These are phyloP conservation scores for Resseliella maxima DNA, from an alignment of 2,888 invertebrate genomes.

Conservation along the genomic window DNA sequence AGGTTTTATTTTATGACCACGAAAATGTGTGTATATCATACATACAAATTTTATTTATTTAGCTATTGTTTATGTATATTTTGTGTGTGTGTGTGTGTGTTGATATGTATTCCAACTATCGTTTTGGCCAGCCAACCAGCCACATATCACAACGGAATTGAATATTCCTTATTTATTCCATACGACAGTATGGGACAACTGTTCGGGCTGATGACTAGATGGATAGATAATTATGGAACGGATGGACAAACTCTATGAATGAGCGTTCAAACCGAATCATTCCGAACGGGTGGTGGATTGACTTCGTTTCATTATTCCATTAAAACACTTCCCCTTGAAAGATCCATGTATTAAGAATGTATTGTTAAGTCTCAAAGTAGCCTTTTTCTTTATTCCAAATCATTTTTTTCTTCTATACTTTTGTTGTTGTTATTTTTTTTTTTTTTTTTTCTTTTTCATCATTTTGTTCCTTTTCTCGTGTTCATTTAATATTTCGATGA, in stretches of 20 bases:
- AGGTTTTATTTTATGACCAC: conserved; percentile 10
- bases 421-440: no score
- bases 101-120: not conserved
- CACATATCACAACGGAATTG: not conserved
- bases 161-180: not conserved
- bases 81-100: not conserved
- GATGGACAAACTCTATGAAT: conserved; percentile 21
- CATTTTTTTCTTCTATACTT: no score
- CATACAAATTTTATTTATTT: not conserved
- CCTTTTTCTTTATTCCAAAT: no score
- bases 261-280: not conserved
- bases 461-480: no score
- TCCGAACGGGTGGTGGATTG: not conserved
- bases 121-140: not conserved
- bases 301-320: not conserved
- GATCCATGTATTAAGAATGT: no score
- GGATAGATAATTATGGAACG: not conserved
- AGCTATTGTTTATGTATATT: not conserved
- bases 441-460: not conserved
- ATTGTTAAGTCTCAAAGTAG: no score
- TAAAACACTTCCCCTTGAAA: not conserved
- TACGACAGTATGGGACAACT: no score
- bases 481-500: not conserved
- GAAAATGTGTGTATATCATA: conserved; percentile 37
- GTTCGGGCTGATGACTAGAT: conserved; percentile 30